Evolutionary conservation across 1,140 invertebrate genomes (phyloP).

Genomic region (Phymorhynchus buccinoides): DNA sequence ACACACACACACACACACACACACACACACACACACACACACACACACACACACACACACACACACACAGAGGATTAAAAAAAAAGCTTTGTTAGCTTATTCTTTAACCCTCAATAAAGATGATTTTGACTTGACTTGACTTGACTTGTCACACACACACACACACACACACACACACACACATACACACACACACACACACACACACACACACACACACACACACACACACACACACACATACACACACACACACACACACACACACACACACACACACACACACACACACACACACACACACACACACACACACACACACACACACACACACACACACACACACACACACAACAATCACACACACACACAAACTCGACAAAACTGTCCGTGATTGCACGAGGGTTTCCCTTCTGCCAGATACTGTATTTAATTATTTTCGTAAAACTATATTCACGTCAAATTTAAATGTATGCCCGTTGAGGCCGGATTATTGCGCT

Average conservation of each 20-base stretch:
- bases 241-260: background rate
- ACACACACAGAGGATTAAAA: no score
- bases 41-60: background rate
- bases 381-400: no score
- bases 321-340: background rate
- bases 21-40: background rate
- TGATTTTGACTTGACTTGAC: no score
- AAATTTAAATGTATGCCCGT: no score
- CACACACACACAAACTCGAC: background rate
- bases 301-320: background rate
- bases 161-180: no score
- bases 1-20: background rate
- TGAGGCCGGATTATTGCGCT: no score
- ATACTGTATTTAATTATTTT: no score
- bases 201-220: background rate
- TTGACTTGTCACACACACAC: no score
- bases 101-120: no score
- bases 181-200: background rate
- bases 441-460: no score
- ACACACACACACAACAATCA: background rate
- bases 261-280: background rate
- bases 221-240: background rate
- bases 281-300: constrained; percentile 9
- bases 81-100: no score
- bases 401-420: no score